Conservation (phyloP, 2,888 invertebrate species). For the Apotomis capreana region DNA sequence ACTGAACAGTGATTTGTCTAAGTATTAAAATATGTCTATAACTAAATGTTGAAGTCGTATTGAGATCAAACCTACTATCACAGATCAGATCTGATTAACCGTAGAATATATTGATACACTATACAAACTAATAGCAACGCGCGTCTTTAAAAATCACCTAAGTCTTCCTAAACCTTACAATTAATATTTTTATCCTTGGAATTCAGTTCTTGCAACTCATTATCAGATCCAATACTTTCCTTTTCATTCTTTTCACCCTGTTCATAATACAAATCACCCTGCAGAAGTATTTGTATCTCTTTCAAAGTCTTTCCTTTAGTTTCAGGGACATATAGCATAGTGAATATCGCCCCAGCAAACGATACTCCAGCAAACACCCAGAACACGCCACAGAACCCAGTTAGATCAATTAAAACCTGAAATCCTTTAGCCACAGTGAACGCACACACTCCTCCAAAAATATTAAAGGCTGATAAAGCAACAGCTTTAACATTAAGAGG, state of each 20-base stretch:
- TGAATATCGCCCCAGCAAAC: slow-evolving; percentile 75
- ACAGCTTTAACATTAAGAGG: slow-evolving; percentile 82
- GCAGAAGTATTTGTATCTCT: slow-evolving; percentile 80
- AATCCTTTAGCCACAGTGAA: slow-evolving; percentile 78
- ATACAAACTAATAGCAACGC: background rate
- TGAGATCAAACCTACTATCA: slow-evolving; percentile 15
- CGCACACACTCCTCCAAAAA: slow-evolving; percentile 74
- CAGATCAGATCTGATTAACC: slow-evolving; percentile 3
- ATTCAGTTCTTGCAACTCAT: slow-evolving; percentile 42
- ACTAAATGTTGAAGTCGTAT: background rate
- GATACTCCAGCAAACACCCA: slow-evolving; percentile 73
- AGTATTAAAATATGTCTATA: background rate
- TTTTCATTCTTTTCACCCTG: slow-evolving; percentile 42
- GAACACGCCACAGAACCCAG: slow-evolving; percentile 77
- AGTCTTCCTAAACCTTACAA: slow-evolving; percentile 9
- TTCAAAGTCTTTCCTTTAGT: slow-evolving; percentile 82
- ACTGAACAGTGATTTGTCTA: background rate
- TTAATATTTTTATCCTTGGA: slow-evolving; percentile 10
- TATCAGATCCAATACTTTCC: slow-evolving; percentile 18
- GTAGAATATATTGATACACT: background rate
- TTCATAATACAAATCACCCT: slow-evolving; percentile 62
- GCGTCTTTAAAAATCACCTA: background rate
- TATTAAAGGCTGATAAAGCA: slow-evolving; percentile 75
- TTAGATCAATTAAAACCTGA: slow-evolving; percentile 72
- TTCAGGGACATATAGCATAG: slow-evolving; percentile 79